Percentiles rank a stretch among this genome's conserved stretches.
phyloP scores from a whole-genome alignment of 2,888 invertebrate species.

The Harpalus rufipes region DNA sequence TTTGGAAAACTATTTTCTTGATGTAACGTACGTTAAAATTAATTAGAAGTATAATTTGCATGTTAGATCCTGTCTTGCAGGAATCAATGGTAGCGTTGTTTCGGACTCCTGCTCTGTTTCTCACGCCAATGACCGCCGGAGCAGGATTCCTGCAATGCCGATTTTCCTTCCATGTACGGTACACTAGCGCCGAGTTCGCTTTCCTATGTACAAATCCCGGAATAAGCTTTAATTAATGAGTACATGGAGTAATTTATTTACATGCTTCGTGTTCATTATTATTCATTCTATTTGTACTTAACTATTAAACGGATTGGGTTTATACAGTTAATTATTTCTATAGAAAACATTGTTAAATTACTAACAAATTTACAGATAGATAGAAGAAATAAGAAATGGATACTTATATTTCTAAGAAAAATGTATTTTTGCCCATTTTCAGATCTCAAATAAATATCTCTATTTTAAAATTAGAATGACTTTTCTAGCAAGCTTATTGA shows the following conservation, averaged over 20 bases:
- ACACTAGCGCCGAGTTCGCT: background rate
- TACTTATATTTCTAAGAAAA: background rate
- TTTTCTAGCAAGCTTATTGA: too few relatives aligned
- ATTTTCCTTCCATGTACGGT: background rate
- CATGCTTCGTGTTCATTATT: slow-evolving; percentile 45
- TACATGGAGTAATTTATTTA: slow-evolving; percentile 43
- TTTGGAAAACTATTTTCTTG: background rate
- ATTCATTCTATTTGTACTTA: slow-evolving; percentile 42
- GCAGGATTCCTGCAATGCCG: slow-evolving; percentile 1
- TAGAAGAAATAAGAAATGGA: background rate
- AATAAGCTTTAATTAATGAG: slow-evolving; percentile 41
- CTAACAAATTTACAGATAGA: slow-evolving; percentile 15
- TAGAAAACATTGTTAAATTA: slow-evolving; percentile 19
- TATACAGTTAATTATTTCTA: slow-evolving; percentile 18
- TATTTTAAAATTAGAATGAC: too few relatives aligned
- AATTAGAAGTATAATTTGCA: slow-evolving; percentile 14
- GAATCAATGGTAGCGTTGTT: slow-evolving; percentile 30
- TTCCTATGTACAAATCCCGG: background rate
- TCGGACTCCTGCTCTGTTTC: slow-evolving; percentile 24
- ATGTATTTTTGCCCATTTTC: too few relatives aligned
- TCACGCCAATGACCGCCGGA: slow-evolving; percentile 45
- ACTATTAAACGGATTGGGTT: slow-evolving; percentile 17
- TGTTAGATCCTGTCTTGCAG: background rate
- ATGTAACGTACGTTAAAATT: background rate
- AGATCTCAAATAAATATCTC: too few relatives aligned